These are phyloP conservation scores for Silvanus unidentatus DNA, from an alignment of 2,888 invertebrate species.

Conservation along the genomic window DNA sequence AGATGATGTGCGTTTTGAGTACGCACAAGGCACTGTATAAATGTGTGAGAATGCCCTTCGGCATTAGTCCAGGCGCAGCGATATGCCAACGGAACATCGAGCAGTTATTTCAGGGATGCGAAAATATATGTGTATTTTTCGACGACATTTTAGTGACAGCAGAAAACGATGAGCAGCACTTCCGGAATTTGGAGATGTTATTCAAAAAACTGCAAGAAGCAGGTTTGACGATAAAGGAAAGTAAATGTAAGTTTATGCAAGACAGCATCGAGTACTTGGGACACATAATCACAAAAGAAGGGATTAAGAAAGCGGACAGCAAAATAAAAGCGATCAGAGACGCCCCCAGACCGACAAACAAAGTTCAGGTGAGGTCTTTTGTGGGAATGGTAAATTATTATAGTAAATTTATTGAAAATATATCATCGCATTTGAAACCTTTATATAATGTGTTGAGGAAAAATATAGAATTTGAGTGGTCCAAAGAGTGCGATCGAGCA, in stretches of 20 bases:
- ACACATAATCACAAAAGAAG: slow-evolving; percentile 26
- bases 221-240: slow-evolving; percentile 23
- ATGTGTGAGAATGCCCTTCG: slow-evolving; percentile 1
- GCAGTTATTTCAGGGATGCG: slow-evolving; percentile 11
- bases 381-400: slow-evolving; percentile 5
- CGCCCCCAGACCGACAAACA: neutral
- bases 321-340: slow-evolving; percentile 3
- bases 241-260: slow-evolving; percentile 32
- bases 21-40: neutral
- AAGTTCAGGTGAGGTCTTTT: neutral
- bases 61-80: neutral
- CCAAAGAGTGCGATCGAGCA: slow-evolving; percentile 4
- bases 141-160: slow-evolving; percentile 30
- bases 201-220: slow-evolving; percentile 18
- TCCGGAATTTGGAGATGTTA: slow-evolving; percentile 18
- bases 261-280: slow-evolving; percentile 32
- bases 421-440: neutral
- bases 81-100: slow-evolving; percentile 2
- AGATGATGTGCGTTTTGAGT: neutral
- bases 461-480: slow-evolving; percentile 4
- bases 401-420: neutral
- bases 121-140: slow-evolving; percentile 24
- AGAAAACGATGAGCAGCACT: slow-evolving; percentile 16
- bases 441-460: slow-evolving; percentile 1
- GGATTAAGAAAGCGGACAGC: neutral